Percentiles rank a stretch among this genome's conserved stretches.
These are phyloP conservation scores for Neomorphus geoffroyi DNA, from an alignment of 2,797 vertebrate species.

Conservation along the genomic window DNA sequence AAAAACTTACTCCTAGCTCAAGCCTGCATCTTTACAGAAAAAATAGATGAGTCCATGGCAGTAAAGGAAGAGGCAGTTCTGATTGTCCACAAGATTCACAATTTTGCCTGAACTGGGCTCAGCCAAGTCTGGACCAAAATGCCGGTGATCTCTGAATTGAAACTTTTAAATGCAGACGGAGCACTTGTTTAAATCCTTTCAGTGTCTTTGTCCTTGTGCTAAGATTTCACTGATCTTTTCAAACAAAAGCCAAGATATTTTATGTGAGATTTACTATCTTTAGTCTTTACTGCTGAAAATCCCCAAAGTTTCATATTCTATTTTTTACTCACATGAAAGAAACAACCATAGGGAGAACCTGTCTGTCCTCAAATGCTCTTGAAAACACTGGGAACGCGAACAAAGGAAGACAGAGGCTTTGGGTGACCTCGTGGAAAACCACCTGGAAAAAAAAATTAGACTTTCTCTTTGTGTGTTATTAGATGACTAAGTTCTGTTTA, in stretches of 20 bases:
- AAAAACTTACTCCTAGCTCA: not conserved
- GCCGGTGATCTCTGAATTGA: not conserved
- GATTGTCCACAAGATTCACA: not conserved
- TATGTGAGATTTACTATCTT: not conserved
- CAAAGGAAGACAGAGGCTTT: not conserved
- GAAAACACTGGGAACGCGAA: not conserved
- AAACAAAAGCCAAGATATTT: slow-evolving; percentile 7
- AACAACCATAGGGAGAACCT: not conserved
- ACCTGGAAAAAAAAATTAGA: not conserved
- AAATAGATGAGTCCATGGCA: not conserved
- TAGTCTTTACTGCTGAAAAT: slow-evolving; percentile 14
- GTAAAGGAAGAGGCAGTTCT: not conserved
- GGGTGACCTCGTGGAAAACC: not conserved
- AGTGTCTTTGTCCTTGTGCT: slow-evolving; percentile 1
- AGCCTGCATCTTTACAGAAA: not conserved
- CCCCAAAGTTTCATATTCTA: not conserved
- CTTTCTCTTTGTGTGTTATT: not conserved
- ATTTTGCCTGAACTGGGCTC: not conserved
- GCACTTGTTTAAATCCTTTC: not conserved
- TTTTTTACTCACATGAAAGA: not conserved
- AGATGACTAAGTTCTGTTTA: not conserved
- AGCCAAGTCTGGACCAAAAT: not conserved
- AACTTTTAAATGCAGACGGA: not conserved
- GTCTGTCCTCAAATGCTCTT: not conserved
- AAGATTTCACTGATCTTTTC: slow-evolving; percentile 4